Evolutionary conservation across 2,113 vertebrate genomes (phyloP).

Genomic region (Lagopus muta): DNA sequence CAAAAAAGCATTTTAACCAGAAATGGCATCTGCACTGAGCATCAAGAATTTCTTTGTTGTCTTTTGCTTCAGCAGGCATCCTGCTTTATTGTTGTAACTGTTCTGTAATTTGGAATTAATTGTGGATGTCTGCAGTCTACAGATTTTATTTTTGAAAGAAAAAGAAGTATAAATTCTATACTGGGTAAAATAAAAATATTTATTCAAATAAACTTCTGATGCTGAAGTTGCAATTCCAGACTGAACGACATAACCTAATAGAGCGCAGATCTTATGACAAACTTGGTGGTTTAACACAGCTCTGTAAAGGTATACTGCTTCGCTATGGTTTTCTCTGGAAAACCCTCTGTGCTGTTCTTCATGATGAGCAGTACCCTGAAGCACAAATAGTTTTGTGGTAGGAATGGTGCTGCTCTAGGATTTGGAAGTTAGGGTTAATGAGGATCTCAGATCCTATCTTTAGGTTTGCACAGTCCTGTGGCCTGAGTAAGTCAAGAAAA

Average conservation of each 20-base stretch:
- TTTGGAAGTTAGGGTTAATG: not conserved
- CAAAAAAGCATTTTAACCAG: not conserved
- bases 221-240: not conserved
- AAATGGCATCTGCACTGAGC: not conserved
- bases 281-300: not conserved
- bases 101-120: not conserved
- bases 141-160: not conserved
- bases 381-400: not conserved
- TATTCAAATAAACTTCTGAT: not conserved
- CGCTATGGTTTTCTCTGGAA: not conserved
- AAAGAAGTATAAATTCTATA: not conserved
- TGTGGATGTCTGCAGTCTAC: not conserved
- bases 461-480: not conserved
- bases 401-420: not conserved
- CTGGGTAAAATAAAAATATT: not conserved
- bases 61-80: not conserved
- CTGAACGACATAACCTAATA: not conserved
- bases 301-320: not conserved
- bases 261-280: not conserved
- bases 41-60: not conserved
- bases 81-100: not conserved
- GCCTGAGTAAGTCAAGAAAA: not conserved
- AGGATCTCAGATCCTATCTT: not conserved
- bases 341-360: not conserved
- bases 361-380: not conserved